Evolutionary conservation across 2,113 vertebrate species (phyloP).

Genomic region (Hyaena hyaena): DNA sequence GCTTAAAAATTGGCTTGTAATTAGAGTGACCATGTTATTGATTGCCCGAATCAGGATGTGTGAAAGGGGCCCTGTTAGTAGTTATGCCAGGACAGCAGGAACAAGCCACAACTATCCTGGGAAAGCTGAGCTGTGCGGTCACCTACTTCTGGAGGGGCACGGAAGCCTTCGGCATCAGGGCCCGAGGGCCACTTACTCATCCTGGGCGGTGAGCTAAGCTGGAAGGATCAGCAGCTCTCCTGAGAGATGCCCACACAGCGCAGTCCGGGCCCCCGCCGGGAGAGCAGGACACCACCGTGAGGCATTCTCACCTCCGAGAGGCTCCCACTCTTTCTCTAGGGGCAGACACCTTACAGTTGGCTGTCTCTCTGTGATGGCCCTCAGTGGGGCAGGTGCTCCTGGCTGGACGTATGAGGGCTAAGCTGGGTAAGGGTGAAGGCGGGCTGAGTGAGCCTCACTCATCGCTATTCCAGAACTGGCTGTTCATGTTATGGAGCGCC

Average conservation of each 20-base stretch:
- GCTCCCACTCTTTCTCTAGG: rapidly evolving
- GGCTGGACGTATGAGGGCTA: rapidly evolving
- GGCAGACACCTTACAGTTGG: neutral
- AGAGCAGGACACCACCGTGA: neutral
- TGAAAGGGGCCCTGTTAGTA: neutral
- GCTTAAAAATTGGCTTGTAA: neutral
- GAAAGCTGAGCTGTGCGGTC: neutral
- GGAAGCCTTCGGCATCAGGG: neutral
- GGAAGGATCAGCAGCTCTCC: neutral
- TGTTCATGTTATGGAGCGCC: neutral
- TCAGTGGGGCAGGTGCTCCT: neutral
- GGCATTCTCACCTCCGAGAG: neutral
- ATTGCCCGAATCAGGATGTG: neutral
- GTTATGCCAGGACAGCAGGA: rapidly evolving
- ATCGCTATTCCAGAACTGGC: neutral
- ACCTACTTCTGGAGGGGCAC: neutral
- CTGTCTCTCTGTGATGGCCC: neutral
- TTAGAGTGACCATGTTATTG: neutral
- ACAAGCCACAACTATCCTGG: neutral
- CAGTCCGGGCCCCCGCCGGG: too few species aligned
- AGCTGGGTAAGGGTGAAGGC: neutral
- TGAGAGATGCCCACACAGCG: neutral
- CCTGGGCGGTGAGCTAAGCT: neutral
- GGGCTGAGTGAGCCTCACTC: neutral
- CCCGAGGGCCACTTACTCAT: neutral